phyloP scores from a whole-genome alignment of 1,140 invertebrate species.

The Hetaerina americana region DNA sequence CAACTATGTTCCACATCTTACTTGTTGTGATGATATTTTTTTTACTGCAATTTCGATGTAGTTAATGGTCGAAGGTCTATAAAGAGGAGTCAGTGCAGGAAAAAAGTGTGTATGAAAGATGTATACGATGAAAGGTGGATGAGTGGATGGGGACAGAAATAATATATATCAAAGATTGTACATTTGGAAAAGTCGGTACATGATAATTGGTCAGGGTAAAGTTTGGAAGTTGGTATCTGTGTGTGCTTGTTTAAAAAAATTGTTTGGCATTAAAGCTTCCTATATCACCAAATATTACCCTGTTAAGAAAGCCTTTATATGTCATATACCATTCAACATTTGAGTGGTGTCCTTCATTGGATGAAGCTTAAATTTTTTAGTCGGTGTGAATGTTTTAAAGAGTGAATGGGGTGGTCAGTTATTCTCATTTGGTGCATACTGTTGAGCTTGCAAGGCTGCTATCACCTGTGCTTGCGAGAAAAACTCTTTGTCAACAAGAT shows the following conservation, averaged over 20 bases:
- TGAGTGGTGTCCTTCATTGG: background rate
- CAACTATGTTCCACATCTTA: background rate
- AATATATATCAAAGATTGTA: too few species aligned
- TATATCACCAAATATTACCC: background rate
- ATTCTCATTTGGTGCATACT: too few species aligned
- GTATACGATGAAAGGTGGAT: background rate
- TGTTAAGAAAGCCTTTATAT: background rate
- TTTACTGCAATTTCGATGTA: background rate
- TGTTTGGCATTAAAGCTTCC: background rate
- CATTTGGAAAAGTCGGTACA: background rate
- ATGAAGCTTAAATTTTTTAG: background rate
- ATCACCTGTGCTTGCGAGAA: too few species aligned
- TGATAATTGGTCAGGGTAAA: background rate
- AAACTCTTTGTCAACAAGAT: too few species aligned
- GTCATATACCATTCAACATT: background rate
- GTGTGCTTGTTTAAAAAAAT: background rate
- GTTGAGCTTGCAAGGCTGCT: too few species aligned
- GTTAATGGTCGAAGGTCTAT: background rate
- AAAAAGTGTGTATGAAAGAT: background rate
- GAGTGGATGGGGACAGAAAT: background rate
- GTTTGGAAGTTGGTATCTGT: background rate
- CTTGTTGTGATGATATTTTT: background rate
- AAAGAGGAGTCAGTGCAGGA: background rate
- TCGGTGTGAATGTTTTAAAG: background rate
- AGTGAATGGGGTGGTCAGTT: too few species aligned